A percentile compares a stretch with the other conserved stretches of the same genome.
phyloP scores from a whole-genome alignment of 2,113 vertebrate genomes.

The Sebastes schlegelii region DNA sequence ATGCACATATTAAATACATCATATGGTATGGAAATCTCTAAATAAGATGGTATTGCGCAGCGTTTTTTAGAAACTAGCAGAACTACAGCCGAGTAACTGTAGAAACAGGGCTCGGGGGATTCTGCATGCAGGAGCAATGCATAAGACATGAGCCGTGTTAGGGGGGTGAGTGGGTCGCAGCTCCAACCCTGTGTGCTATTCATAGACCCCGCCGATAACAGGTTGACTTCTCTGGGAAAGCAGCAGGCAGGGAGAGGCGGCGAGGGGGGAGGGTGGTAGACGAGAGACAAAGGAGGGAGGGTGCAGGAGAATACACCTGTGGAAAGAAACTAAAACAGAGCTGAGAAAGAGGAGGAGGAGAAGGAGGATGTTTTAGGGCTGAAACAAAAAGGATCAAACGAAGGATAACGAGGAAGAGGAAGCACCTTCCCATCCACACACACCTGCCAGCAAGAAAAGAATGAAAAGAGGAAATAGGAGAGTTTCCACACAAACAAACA shows the following conservation, averaged over 20 bases:
- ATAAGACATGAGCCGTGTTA: slow-evolving; percentile 69
- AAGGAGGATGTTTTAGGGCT: slow-evolving; percentile 33
- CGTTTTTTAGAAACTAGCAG: not conserved
- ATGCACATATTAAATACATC: slow-evolving; percentile 12
- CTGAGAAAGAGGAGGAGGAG: slow-evolving; percentile 3
- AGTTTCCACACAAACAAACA: slow-evolving; percentile 34
- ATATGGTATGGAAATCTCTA: not conserved
- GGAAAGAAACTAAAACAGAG: slow-evolving; percentile 42
- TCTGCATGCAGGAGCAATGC: slow-evolving; percentile 58
- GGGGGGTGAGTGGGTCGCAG: slow-evolving; percentile 71
- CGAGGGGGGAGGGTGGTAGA: slow-evolving; percentile 42
- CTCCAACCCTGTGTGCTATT: slow-evolving; percentile 73
- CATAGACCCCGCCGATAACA: slow-evolving; percentile 78
- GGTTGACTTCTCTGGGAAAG: slow-evolving; percentile 75
- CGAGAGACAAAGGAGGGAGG: slow-evolving; percentile 64
- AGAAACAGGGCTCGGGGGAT: slow-evolving; percentile 41
- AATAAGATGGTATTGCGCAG: not conserved
- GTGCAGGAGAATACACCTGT: slow-evolving; percentile 75
- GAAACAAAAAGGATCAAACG: slow-evolving; percentile 33
- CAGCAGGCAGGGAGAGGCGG: slow-evolving; percentile 35
- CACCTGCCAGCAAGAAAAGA: slow-evolving; percentile 34
- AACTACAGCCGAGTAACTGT: slow-evolving; percentile 4
- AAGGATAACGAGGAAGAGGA: slow-evolving; percentile 42
- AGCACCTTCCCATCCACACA: slow-evolving; percentile 36
- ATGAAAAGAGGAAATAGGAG: not conserved